These are phyloP conservation scores for Cepaea hortensis DNA, from an alignment of 2,888 invertebrate species.

Conservation along the genomic window DNA sequence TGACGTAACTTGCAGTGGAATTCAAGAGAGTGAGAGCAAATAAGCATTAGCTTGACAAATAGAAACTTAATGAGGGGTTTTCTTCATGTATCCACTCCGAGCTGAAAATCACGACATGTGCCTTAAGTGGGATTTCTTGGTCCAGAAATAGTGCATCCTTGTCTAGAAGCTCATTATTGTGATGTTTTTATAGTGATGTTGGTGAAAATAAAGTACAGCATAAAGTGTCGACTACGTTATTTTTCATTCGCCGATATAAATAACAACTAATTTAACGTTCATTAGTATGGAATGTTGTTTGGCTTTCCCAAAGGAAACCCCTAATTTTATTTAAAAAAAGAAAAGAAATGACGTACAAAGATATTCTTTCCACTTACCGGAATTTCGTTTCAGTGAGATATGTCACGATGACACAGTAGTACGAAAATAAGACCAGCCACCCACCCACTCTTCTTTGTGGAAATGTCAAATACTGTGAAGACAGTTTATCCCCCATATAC, in stretches of 20 bases:
- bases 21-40: neutral
- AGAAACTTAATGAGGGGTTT: neutral
- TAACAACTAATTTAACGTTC: neutral
- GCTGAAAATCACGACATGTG: neutral
- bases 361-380: neutral
- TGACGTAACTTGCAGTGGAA: neutral
- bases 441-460: too few species aligned
- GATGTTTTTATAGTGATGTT: too few species aligned
- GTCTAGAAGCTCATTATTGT: too few species aligned
- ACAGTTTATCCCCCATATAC: too few species aligned
- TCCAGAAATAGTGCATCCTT: neutral
- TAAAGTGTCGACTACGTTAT: too few species aligned
- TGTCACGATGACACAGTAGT: too few species aligned
- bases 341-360: neutral
- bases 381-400: too few species aligned
- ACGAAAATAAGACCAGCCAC: too few species aligned
- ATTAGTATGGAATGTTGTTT: neutral
- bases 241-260: neutral
- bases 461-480: too few species aligned
- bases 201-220: too few species aligned
- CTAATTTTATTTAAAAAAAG: neutral
- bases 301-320: neutral
- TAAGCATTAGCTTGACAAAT: neutral
- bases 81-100: neutral
- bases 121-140: neutral